Conservation (phyloP, 2,888 invertebrate genomes). For the Tiphia femorata region DNA sequence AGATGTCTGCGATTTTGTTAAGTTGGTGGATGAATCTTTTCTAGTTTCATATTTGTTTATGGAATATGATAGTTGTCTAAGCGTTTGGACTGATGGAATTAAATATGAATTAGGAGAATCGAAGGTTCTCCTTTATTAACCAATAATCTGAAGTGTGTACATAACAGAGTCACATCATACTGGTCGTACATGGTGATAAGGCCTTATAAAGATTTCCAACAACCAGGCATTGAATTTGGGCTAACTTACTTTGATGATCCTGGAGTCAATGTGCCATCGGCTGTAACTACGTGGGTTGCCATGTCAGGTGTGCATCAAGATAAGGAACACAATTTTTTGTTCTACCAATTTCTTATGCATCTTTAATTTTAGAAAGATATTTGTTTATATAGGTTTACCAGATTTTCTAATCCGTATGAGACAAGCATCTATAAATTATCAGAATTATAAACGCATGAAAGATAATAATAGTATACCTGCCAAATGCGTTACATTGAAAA, state of each 20-base stretch:
- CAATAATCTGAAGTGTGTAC: slow-evolving; percentile 32
- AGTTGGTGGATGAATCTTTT: slow-evolving; percentile 13
- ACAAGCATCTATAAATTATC: slow-evolving; percentile 77
- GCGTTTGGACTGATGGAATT: slow-evolving; percentile 17
- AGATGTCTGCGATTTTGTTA: no score
- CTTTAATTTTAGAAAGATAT: neutral
- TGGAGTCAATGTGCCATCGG: slow-evolving; percentile 81
- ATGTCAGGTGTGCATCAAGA: slow-evolving; percentile 65
- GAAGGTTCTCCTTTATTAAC: slow-evolving; percentile 9
- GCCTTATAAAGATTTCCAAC: slow-evolving; percentile 74
- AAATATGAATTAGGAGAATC: slow-evolving; percentile 18
- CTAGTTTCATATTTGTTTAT: slow-evolving; percentile 34
- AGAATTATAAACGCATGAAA: slow-evolving; percentile 67
- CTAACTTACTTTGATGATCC: slow-evolving; percentile 92
- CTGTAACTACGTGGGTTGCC: slow-evolving; percentile 80
- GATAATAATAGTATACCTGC: slow-evolving; percentile 7
- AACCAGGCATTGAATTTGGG: slow-evolving; percentile 84
- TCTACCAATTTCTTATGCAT: slow-evolving; percentile 4
- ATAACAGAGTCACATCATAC: slow-evolving; percentile 77
- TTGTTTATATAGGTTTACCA: slow-evolving; percentile 75
- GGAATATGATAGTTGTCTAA: slow-evolving; percentile 23
- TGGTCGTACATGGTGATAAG: slow-evolving; percentile 90
- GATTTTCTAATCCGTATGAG: slow-evolving; percentile 81
- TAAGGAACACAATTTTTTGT: slow-evolving; percentile 9
- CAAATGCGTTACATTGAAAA: slow-evolving; percentile 3